These are phyloP conservation scores for Aphyosemion australe DNA, from an alignment of 2,113 vertebrate genomes.

Conservation along the genomic window DNA sequence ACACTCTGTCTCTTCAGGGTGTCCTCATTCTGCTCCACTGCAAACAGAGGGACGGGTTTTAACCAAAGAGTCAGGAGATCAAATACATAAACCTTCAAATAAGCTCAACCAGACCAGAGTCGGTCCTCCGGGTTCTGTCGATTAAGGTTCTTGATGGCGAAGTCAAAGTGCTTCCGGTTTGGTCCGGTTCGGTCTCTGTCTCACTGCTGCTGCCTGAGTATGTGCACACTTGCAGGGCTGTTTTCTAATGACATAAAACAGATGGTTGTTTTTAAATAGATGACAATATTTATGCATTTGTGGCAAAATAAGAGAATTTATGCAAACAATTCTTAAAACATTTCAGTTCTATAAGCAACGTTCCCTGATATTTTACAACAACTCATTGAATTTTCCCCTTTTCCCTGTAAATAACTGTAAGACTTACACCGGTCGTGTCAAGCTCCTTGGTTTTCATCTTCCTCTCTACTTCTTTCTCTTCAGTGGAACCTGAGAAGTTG, in stretches of 20 bases:
- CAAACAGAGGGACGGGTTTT: neutral
- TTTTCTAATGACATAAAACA: conserved; percentile 41
- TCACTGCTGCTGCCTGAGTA: conserved; percentile 67
- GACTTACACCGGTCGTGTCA: conserved; percentile 49
- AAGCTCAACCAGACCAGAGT: conserved; percentile 49
- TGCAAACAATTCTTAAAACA: no score
- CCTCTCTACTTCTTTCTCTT: conserved; percentile 38
- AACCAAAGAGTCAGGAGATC: neutral
- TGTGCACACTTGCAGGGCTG: conserved; percentile 53
- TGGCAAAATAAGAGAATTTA: no score
- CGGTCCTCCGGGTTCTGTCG: conserved; percentile 28
- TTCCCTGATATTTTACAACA: no score
- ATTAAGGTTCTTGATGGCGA: conserved; percentile 46
- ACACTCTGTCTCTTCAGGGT: conserved; percentile 59
- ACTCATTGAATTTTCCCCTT: no score
- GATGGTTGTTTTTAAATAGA: neutral
- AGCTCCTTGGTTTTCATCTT: conserved; percentile 48
- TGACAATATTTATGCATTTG: no score
- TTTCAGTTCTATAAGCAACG: no score
- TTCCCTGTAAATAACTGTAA: neutral
- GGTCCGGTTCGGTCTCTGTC: conserved; percentile 55
- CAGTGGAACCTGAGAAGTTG: conserved; percentile 20
- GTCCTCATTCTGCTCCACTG: conserved; percentile 58
- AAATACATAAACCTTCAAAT: neutral
- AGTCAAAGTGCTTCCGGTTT: conserved; percentile 12